Evolutionary conservation across 2,113 vertebrate species (phyloP), one percentile per base, ranked within the genome.

Genomic region (Forbesichthys papilliferus): DNA sequence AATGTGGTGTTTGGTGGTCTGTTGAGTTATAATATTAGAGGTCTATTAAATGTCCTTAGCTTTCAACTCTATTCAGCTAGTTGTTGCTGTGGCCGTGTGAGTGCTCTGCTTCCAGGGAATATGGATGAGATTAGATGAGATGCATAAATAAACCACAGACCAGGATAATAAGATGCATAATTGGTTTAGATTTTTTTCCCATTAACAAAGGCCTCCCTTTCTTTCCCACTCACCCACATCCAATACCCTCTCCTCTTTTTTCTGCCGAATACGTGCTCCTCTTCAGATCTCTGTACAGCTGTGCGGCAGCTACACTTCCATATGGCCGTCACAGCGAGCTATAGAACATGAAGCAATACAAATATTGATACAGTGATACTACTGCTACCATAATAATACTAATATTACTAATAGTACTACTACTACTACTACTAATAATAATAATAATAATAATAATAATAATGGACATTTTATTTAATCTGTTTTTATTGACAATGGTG

Each of bases 161-260:
- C 79, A 73, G 78, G 83, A 90, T 93, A 93, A 93, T 93, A 80
- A 92, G 87, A 92, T 92, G 92, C 90, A 86, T 93, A 93, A 93
- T 92, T 92, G 84, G 82, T 90, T 92, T 91, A 86, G 82, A 88
- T 86, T 92, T 89, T 86, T 77, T 88, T 89, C 68, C 84, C 81
- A 87, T 90, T 89, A 90, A 92, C 90, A 92, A 92, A 92, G 83
- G 82, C 78, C 69, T 77, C 80, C 78, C 80, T 83, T 84, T 88
- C 84, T 85, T 61, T 73, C 72, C 70, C 85, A 59, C 85, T 69
- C 84, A 72, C 83, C 56, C 27, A 76, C 75, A 74, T 80, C 79
- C 82, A 75, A 58, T 16, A 69, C 82, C 67, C 63, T 61, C 85
- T 84, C 71, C 73, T 86, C 89, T 87, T 88, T 89, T 88, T 88